Percentiles rank a stretch among this genome's conserved stretches.
These are phyloP conservation scores for Chrysodeixis includens DNA, from an alignment of 2,888 invertebrate species.

Conservation along the genomic window DNA sequence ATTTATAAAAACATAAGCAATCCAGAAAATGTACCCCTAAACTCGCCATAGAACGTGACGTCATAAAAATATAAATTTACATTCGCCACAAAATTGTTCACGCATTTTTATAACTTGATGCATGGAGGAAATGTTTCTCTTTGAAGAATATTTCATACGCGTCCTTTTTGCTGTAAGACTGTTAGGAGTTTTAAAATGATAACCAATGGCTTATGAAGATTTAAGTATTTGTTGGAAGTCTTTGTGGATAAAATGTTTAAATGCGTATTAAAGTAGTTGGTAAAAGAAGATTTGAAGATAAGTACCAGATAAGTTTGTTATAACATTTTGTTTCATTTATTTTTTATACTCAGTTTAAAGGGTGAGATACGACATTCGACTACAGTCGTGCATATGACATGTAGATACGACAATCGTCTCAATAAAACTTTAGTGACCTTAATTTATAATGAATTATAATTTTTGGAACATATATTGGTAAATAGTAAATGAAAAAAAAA, in stretches of 20 bases:
- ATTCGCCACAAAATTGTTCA: constrained; percentile 35
- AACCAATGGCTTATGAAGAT: not conserved
- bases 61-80: constrained; percentile 44
- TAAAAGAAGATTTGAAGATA: not conserved
- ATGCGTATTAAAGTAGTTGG: too few species aligned
- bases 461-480: too few species aligned
- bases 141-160: not conserved
- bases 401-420: too few species aligned
- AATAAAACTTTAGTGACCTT: too few species aligned
- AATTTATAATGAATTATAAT: too few species aligned
- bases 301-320: too few species aligned
- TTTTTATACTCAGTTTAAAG: too few species aligned
- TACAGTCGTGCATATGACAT: too few species aligned
- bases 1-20: not conserved
- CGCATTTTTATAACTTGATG: constrained; percentile 44
- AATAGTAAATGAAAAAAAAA: too few species aligned
- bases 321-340: too few species aligned
- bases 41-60: constrained; percentile 29
- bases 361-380: too few species aligned
- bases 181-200: not conserved
- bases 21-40: constrained; percentile 13
- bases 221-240: not conserved
- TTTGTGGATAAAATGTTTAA: too few species aligned
- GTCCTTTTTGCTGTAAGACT: not conserved
- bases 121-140: constrained; percentile 21